Conservation (phyloP, 2,888 invertebrate genomes). For the Caenorhabditis drosophilae region DNA sequence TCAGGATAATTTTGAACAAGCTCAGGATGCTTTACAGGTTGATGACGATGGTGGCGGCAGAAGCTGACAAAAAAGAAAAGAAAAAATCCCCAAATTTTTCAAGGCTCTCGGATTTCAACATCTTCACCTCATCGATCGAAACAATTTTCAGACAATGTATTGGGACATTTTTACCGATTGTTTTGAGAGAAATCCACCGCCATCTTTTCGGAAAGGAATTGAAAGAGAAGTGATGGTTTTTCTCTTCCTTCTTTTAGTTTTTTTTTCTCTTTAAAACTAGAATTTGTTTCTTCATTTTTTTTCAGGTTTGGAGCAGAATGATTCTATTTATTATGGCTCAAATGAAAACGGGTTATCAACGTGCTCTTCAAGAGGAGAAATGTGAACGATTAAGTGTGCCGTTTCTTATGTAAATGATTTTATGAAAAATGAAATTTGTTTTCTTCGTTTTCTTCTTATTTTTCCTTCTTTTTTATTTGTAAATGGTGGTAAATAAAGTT, state of each 20-base stretch:
- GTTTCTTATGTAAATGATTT: conserved; percentile 17
- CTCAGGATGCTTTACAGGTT: conserved; percentile 52
- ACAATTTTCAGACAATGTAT: conserved; percentile 48
- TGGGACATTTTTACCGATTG: conserved; percentile 59
- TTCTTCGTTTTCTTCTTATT: too few species aligned
- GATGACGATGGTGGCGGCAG: background rate
- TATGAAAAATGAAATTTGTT: too few species aligned
- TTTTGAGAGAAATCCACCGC: conserved; percentile 53
- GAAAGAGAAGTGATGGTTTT: conserved; percentile 30
- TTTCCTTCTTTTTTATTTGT: too few species aligned
- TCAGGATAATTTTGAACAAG: conserved; percentile 52
- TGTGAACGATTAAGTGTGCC: conserved; percentile 34
- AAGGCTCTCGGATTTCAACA: conserved; percentile 54
- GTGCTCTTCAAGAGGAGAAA: conserved; percentile 37
- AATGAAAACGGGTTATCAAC: conserved; percentile 56
- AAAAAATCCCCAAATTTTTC: conserved; percentile 3
- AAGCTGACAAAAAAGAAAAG: too few species aligned
- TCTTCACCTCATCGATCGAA: conserved; percentile 30
- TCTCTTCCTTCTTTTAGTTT: background rate
- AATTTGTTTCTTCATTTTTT: background rate
- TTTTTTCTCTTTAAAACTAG: background rate
- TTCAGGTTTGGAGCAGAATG: conserved; percentile 53
- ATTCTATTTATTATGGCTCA: conserved; percentile 56
- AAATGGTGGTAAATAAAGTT: too few species aligned
- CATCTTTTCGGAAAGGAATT: conserved; percentile 43